A percentile compares a stretch with the other conserved stretches of the same genome.
Evolutionary conservation across 2,888 invertebrate species (phyloP).

Genomic region (Platycheirus albimanus): DNA sequence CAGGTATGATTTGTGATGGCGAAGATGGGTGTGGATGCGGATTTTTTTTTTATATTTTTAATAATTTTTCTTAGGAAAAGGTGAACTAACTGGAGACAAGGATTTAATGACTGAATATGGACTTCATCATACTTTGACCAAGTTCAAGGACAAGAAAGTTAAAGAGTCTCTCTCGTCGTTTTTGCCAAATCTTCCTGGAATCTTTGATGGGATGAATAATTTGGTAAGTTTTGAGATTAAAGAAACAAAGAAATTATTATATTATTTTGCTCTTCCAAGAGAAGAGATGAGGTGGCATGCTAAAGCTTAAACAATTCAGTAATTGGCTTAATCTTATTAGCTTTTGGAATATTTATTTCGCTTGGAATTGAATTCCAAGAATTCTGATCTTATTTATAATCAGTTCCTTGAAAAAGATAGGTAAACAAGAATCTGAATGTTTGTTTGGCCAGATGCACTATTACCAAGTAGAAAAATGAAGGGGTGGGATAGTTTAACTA

Average conservation of each 20-base stretch:
- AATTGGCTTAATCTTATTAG: too few species aligned
- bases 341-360: too few species aligned
- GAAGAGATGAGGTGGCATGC: slow-evolving; percentile 50
- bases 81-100: slow-evolving; percentile 96
- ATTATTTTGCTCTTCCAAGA: background rate
- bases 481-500: too few species aligned
- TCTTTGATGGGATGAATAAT: slow-evolving; percentile 94
- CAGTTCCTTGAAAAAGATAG: too few species aligned
- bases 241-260: too few species aligned
- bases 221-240: slow-evolving; percentile 83
- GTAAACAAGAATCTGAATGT: too few species aligned
- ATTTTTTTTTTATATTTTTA: background rate
- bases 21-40: too few species aligned
- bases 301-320: too few species aligned
- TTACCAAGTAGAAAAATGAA: too few species aligned
- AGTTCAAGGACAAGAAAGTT: slow-evolving; percentile 97
- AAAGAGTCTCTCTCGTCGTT: slow-evolving; percentile 98
- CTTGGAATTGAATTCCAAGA: too few species aligned
- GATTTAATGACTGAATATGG: slow-evolving; percentile 99
- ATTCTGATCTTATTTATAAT: too few species aligned
- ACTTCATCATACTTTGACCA: slow-evolving; percentile 98
- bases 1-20: slow-evolving; percentile 89
- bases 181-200: slow-evolving; percentile 96
- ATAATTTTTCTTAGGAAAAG: slow-evolving; percentile 86
- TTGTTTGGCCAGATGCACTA: too few species aligned